Conservation (phyloP, 2,888 invertebrate genomes). For the Aphodius granarius region DNA sequence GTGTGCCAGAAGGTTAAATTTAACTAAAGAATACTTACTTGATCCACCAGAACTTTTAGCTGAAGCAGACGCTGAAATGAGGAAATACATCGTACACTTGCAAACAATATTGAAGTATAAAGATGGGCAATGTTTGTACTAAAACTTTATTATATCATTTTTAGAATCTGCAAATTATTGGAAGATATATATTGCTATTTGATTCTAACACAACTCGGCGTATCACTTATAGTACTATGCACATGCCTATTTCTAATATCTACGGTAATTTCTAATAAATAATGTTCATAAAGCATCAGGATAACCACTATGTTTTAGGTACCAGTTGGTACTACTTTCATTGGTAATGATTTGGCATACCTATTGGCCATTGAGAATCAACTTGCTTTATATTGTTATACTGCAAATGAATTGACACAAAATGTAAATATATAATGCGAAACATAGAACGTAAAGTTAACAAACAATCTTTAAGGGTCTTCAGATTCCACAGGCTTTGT, state of each 20-base stretch:
- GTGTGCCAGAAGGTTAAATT: constrained; percentile 19
- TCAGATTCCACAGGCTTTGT: constrained; percentile 31
- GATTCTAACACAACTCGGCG: constrained; percentile 32
- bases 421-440: constrained; percentile 21
- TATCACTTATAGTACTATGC: constrained; percentile 34
- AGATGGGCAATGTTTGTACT: too few species aligned
- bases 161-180: constrained; percentile 30
- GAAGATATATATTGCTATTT: constrained; percentile 33
- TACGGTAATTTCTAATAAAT: constrained; percentile 18
- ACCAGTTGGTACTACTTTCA: constrained; percentile 17
- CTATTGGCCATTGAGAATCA: constrained; percentile 30
- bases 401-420: constrained; percentile 26
- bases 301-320: constrained; percentile 18
- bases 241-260: constrained; percentile 35
- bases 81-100: constrained; percentile 31
- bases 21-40: background rate
- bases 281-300: background rate
- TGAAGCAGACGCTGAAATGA: constrained; percentile 31
- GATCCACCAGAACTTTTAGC: constrained; percentile 15
- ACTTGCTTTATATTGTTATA: constrained; percentile 28
- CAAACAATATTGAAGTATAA: constrained; percentile 34
- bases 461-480: constrained; percentile 23
- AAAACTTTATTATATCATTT: too few species aligned
- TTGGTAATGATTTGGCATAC: constrained; percentile 28
- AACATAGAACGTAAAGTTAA: background rate